Evolutionary conservation across 2,888 invertebrate species (phyloP).

Genomic region (Nasonia oneida): DNA sequence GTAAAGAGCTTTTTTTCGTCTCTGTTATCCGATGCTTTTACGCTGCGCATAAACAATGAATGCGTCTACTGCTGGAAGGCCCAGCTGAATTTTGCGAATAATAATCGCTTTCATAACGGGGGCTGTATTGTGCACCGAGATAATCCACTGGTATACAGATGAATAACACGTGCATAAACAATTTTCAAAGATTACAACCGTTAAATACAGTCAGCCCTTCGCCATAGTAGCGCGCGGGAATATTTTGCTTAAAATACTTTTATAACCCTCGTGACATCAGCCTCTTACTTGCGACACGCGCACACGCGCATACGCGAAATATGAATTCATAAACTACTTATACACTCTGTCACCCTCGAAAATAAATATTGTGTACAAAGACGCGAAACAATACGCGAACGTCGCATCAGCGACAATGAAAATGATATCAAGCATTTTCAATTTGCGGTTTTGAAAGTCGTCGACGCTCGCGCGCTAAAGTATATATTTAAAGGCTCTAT

Average conservation of each 20-base stretch:
- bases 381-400: not conserved
- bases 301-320: not conserved
- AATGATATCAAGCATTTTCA: conserved; percentile 19
- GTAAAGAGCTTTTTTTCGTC: not conserved
- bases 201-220: not conserved
- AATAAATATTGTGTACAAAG: not conserved
- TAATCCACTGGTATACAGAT: not conserved
- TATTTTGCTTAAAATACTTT: conserved; percentile 44
- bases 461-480: too few relatives aligned
- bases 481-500: not conserved
- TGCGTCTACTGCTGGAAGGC: not conserved
- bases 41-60: not conserved
- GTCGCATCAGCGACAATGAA: not conserved
- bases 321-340: conserved; percentile 15
- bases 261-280: conserved; percentile 37
- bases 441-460: conserved; percentile 31
- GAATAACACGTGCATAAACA: not conserved
- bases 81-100: too few relatives aligned
- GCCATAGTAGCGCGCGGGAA: not conserved
- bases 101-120: too few relatives aligned
- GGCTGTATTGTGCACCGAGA: not conserved
- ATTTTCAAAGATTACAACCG: not conserved
- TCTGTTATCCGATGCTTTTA: not conserved
- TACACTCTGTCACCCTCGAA: not conserved
- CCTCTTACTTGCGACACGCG: conserved; percentile 15